phyloP scores from a whole-genome alignment of 2,888 invertebrate species.

The Crematogaster levior region DNA sequence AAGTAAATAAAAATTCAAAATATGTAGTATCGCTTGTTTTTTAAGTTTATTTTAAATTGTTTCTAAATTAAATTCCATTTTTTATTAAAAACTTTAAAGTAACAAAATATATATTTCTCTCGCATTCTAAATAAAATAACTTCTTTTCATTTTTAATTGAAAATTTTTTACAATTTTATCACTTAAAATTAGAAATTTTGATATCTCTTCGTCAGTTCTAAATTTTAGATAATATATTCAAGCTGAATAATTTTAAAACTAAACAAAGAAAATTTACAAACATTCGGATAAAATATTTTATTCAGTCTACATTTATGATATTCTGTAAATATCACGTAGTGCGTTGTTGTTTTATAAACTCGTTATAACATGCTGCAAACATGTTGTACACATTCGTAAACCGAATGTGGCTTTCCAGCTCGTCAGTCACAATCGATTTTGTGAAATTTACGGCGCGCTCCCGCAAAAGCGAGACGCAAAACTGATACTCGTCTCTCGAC shows the following conservation, averaged over 20 bases:
- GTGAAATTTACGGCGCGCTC: conserved; percentile 19
- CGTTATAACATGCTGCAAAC: conserved; percentile 11
- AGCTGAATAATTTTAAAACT: background rate
- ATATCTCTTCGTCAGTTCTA: background rate
- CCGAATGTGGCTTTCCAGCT: conserved; percentile 33
- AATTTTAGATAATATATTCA: conserved; percentile 19
- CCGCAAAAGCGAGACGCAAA: conserved; percentile 35
- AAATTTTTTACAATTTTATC: conserved; percentile 3
- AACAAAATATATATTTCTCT: background rate
- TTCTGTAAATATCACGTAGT: conserved; percentile 17
- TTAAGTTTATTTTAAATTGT: conserved; percentile 4
- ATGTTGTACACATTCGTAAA: conserved; percentile 23
- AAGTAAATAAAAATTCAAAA: conserved; percentile 1
- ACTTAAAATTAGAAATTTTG: background rate
- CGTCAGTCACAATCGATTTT: conserved; percentile 45
- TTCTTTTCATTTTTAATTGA: background rate
- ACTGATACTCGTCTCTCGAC: conserved; percentile 15
- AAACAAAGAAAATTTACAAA: conserved; percentile 11
- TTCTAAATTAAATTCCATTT: background rate
- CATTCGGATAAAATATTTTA: conserved; percentile 14
- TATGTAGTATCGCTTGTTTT: background rate
- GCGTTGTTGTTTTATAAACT: conserved; percentile 29
- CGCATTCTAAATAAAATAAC: background rate
- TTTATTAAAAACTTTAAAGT: conserved; percentile 5
- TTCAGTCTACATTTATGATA: conserved; percentile 13